Evolutionary conservation across 1,140 invertebrate species (phyloP), one percentile per base, ranked within the genome.

Genomic region (Mizuhopecten yessoensis): DNA sequence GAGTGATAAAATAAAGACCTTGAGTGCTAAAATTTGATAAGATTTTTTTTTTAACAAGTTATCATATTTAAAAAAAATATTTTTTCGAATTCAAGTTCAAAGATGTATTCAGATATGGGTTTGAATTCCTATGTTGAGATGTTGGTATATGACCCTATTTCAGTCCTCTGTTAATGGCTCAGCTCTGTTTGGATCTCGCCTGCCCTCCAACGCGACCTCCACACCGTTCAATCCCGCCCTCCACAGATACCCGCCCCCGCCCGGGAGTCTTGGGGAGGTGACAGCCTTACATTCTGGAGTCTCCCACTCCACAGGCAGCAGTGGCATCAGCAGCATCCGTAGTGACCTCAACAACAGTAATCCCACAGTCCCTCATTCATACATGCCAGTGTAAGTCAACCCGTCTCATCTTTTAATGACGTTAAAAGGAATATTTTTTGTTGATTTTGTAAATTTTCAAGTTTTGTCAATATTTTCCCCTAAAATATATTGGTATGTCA

Each of bases 241-340:
- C 13, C 90, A 88, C 1, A 90, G 88, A 9, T 86, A 90, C 34
- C 91, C 34, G 29, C 86, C 89, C 20, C 75, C 20, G 29, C 34
- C 33, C 75, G 34, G 86, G 86, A 88, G 87, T 29, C 11, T 39
- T 87, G 89, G 86, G 23, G 45, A 91, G 33, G 90, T 87, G 15
- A 91, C 92, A 0, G 91, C 94, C 0, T 91, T 93, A n/a, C 92
- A 93, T 49, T 94, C 93, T 3, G n/a, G n/a, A n/a, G 90, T 91
- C 34, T 91, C 88, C 33, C 90, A 94, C 57, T 94, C 93, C 3
- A 94, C 90, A n/a, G 93, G 91, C 34, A 95, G 95, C 90, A 96
- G 95, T 92, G 95, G 95, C 33, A 95, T 96, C 90, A 96, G 95
- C 91, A 96, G 95, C 91, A 95, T 96, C 23, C 94, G 93, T 34